Percentiles rank a stretch among this genome's conserved stretches.
Evolutionary conservation across 2,113 vertebrate species (phyloP).

Genomic region (Barbus barbus): DNA sequence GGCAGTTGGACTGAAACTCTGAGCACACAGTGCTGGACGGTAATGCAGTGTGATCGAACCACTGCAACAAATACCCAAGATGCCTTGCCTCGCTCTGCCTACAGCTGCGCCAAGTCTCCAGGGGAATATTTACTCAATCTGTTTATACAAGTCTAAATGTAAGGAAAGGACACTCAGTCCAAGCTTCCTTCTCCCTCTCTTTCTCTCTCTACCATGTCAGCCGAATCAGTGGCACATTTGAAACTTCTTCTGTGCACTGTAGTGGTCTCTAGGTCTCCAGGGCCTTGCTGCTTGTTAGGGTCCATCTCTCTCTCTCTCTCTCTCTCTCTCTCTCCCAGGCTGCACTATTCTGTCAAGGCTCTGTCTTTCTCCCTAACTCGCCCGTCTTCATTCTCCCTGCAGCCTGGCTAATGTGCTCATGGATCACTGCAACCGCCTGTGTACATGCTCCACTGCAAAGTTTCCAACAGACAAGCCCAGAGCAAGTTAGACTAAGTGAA

Average conservation of each 20-base stretch:
- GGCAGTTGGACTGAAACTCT: slow-evolving; percentile 12
- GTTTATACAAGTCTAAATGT: slow-evolving; percentile 22
- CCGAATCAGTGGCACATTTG: slow-evolving; percentile 6
- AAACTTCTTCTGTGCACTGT: slow-evolving; percentile 7
- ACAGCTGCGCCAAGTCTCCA: slow-evolving; percentile 35
- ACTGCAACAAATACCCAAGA: slow-evolving; percentile 20
- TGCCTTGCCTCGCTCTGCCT: slow-evolving; percentile 12
- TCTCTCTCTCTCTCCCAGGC: background rate
- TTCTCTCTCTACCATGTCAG: background rate
- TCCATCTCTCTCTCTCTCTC: background rate
- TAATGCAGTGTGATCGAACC: slow-evolving; percentile 23
- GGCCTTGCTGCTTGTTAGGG: background rate
- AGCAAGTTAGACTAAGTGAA: slow-evolving; percentile 33
- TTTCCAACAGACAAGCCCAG: slow-evolving; percentile 32
- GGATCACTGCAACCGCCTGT: slow-evolving; percentile 35
- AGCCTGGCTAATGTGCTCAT: slow-evolving; percentile 5
- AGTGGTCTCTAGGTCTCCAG: slow-evolving; percentile 24
- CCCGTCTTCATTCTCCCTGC: background rate
- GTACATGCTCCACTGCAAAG: slow-evolving; percentile 35
- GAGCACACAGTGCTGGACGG: background rate
- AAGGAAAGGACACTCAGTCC: background rate
- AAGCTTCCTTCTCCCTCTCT: background rate
- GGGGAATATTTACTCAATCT: slow-evolving; percentile 24
- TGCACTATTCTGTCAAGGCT: background rate
- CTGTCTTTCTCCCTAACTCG: slow-evolving; percentile 1